Conservation (phyloP, 2,113 vertebrate species). For the Planiliza haematocheilus region DNA sequence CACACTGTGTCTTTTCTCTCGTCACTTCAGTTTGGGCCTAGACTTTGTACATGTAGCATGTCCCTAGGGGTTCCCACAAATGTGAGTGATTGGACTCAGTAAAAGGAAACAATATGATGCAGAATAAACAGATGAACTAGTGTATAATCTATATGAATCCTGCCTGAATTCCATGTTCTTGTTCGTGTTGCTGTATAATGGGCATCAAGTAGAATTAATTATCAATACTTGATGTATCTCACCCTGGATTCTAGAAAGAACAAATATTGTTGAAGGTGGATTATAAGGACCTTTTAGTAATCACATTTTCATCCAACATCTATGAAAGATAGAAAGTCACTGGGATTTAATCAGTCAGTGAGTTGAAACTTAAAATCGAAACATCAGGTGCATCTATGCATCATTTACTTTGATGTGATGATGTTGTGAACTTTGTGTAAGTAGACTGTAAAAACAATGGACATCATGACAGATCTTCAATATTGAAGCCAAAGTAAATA, state of each 20-base stretch:
- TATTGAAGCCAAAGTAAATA: no score
- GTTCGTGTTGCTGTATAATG: conserved; percentile 2
- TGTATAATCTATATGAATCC: background rate
- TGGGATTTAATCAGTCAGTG: conserved; percentile 24
- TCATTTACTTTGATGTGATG: conserved; percentile 8
- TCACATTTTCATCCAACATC: no score
- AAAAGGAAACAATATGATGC: conserved; percentile 56
- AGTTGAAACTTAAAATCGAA: background rate
- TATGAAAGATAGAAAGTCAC: background rate
- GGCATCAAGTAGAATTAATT: conserved; percentile 19
- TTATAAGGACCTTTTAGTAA: no score
- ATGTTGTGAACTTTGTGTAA: background rate
- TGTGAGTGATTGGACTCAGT: conserved; percentile 44
- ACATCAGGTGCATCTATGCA: background rate
- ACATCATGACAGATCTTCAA: no score
- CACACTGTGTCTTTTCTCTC: conserved; percentile 62
- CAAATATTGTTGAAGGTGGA: no score
- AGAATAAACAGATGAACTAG: conserved; percentile 36
- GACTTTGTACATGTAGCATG: conserved; percentile 50
- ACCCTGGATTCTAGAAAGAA: background rate
- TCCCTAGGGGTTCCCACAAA: conserved; percentile 43
- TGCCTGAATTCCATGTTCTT: no score
- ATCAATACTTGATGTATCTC: background rate
- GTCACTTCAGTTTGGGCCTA: conserved; percentile 65
- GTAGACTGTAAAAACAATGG: no score